Conservation (phyloP, 2,888 invertebrate genomes). For the Podotricha telesiphe region DNA sequence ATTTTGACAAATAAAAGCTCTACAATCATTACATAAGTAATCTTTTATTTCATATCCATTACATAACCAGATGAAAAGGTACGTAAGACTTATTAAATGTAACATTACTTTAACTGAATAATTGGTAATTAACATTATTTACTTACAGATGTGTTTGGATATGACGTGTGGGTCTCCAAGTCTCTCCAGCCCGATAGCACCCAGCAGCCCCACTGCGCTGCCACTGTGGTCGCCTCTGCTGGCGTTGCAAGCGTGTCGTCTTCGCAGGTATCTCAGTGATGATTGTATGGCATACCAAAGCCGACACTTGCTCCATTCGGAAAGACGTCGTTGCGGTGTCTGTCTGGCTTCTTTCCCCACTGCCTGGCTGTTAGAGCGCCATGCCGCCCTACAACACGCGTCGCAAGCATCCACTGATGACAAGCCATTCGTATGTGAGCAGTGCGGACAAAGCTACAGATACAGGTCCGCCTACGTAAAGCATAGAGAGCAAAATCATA, state of each 20-base stretch:
- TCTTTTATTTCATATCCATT: conserved; percentile 57
- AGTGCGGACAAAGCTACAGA: conserved; percentile 94
- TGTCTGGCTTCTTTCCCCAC: conserved; percentile 94
- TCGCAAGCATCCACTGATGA: conserved; percentile 87
- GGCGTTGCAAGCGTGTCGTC: conserved; percentile 76
- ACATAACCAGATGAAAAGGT: conserved; percentile 46
- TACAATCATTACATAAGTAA: conserved; percentile 81
- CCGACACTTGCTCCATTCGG: conserved; percentile 67
- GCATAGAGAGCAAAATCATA: conserved; percentile 94
- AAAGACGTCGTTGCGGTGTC: conserved; percentile 88
- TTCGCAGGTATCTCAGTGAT: conserved; percentile 78
- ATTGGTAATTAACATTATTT: neutral
- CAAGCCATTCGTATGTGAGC: conserved; percentile 95
- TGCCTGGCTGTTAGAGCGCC: conserved; percentile 93
- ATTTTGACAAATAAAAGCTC: conserved; percentile 92
- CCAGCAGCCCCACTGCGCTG: conserved; percentile 67
- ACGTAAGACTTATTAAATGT: conserved; percentile 44
- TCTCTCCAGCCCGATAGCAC: conserved; percentile 64
- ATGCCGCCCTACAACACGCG: conserved; percentile 92
- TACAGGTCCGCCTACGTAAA: conserved; percentile 90
- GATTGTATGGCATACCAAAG: conserved; percentile 78
- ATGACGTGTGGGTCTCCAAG: conserved; percentile 68
- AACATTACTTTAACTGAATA: neutral
- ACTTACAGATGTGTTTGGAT: conserved; percentile 77
- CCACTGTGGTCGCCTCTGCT: conserved; percentile 78